Base-by-base conservation (phyloP, 1,140 invertebrate species). In the Steinernema khuongi region DNA sequence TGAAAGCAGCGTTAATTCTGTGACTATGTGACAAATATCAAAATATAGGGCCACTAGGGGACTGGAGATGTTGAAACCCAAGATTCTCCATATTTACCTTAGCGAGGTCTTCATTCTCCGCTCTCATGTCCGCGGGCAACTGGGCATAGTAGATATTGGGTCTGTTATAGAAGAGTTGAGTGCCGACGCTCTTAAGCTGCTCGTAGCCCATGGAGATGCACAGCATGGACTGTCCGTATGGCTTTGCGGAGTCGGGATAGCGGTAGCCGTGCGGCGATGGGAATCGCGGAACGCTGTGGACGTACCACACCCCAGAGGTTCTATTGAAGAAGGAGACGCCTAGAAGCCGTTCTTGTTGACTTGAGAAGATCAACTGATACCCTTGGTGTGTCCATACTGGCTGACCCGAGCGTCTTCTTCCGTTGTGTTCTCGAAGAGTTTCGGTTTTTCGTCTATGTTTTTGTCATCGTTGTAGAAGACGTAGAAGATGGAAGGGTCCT, bases 231-330 rank as follows among this genome's bases (percentile, higher is more conserved):
- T 80, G 79, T 50, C 79, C 79, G 50, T 80, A 79, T n/a, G 68
- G 68, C n/a, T 71, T 70, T 50, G 75, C 79, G 68, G 28, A 72
- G 1, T 17, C 19, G n/a, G 79, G 79, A 41, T 80, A 80, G 19
- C 36, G 67, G 36, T 80, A 80, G 19, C 26, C 4, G 28, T 76
- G 66, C 11, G 78, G 68, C 22, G 44, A 69, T 1, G 79, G 79
- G 66, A 80, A 80, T 17, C 73, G 41, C 11, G 79, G 79, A n/a
- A 80, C 75, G 43, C 71, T 75, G 73, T 80, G 79, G 32, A 80
- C 72, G 26, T 75, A 41, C 79, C 78, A 80, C 7, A 77, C 69
- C n/a, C 79, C 79, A 33, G 50, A 43, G 31, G 31, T 71, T 44
- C 41, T 28, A 71, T 80, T 70, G 32, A 79, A 80, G 67, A 80